Base-by-base conservation (phyloP, 2,888 invertebrate species). In the Sminthurides aquaticus region DNA sequence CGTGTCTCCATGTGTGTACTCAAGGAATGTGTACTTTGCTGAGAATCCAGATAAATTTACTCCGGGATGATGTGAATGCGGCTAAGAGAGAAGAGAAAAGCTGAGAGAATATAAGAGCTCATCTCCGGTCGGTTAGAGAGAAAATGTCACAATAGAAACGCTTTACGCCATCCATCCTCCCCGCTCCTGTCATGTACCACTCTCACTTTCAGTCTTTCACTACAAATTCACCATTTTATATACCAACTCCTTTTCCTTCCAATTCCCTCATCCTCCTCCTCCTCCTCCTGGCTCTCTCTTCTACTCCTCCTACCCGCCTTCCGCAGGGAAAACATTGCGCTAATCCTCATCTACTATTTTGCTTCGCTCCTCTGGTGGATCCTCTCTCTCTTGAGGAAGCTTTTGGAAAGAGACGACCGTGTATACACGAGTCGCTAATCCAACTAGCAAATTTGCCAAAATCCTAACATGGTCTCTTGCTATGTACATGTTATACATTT, bases 61-160 rank as follows among this genome's bases (percentile, higher is more conserved):
- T 27, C 58, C 57, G 60, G 59, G 64, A 64, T 58, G 49, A 66
- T 56, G 62, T 54, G 59, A 59, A 63, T 58, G n/a, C 34, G 20
- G 52, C 20, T 34, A 43, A 63, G 54, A 61, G 43, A 57, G 57
- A 56, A 49, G 43, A 61, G 56, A 60, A 20, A 29, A 60, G 59
- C 57, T 60, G 60, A 64, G 59, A 59, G 62, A 67, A n/a, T n/a
- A 67, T 59, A 62, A 62, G 65, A 65, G 64, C 65, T 69, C 65
- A 65, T 67, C 69, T 69, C 66, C 69, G 68, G 68, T 69, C 68
- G 64, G 61, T 64, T 68, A 66, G 68, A 72, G 71, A 68, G 68
- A 72, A 70, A 72, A 72, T 70, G 72, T 72, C 72, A 72, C 70
- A 69, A 70, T 65, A 69, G 67, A 69, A 69, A 67, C 64, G 66